Evolutionary conservation across 2,888 invertebrate genomes (phyloP).

Genomic region (Himalopsyche kuldschensis): DNA sequence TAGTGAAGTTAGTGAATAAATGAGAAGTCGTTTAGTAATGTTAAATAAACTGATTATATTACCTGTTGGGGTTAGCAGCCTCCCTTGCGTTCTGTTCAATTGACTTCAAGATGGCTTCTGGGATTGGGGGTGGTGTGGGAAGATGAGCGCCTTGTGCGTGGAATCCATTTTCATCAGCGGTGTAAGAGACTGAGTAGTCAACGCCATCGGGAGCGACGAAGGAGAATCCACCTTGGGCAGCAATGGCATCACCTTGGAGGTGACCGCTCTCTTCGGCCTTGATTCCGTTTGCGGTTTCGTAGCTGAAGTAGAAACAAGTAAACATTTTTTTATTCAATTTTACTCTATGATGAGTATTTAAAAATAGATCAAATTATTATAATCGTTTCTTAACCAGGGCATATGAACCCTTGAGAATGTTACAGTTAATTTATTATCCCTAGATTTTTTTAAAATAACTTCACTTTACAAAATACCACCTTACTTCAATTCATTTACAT

Average conservation of each 20-base stretch:
- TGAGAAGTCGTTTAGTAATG: too few relatives aligned
- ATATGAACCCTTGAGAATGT: too few relatives aligned
- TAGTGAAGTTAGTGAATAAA: too few relatives aligned
- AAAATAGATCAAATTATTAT: neutral
- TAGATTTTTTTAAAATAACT: too few relatives aligned
- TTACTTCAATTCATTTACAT: too few relatives aligned
- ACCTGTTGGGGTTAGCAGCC: conserved; percentile 34
- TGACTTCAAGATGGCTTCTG: conserved; percentile 60
- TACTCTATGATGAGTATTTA: neutral
- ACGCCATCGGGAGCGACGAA: conserved; percentile 63
- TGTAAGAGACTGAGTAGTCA: conserved; percentile 58
- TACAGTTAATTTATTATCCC: too few relatives aligned
- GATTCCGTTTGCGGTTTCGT: conserved; percentile 69
- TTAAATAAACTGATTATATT: too few relatives aligned
- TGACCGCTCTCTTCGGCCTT: conserved; percentile 57
- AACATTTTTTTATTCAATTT: too few relatives aligned
- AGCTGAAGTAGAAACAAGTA: conserved; percentile 47
- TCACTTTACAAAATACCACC: too few relatives aligned
- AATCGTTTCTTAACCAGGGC: too few relatives aligned
- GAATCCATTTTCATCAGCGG: conserved; percentile 63
- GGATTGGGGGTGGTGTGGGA: conserved; percentile 64
- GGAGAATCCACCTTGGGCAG: conserved; percentile 59
- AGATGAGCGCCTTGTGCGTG: conserved; percentile 59
- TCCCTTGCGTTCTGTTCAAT: conserved; percentile 45
- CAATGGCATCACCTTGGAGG: conserved; percentile 44